Evolutionary conservation across 2,797 vertebrate species (phyloP).

Genomic region (Protosalanx chinensis): DNA sequence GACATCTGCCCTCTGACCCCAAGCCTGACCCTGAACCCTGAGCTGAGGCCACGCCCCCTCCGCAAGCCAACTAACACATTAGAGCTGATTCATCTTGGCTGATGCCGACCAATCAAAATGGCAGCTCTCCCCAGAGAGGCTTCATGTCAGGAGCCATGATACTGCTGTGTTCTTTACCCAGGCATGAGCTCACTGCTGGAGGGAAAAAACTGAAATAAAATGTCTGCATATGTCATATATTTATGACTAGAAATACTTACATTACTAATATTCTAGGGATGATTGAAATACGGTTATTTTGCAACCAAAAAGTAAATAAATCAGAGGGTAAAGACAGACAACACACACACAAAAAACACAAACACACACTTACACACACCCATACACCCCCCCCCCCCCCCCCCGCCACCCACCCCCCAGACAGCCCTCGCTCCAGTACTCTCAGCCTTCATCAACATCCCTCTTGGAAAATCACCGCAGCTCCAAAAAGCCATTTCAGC

Average conservation of each 20-base stretch:
- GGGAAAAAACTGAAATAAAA: too few species aligned
- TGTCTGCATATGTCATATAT: too few species aligned
- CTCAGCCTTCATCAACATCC: constrained; percentile 70
- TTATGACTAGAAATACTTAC: too few species aligned
- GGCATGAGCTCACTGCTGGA: too few species aligned
- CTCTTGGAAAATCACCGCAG: constrained; percentile 72
- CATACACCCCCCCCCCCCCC: constrained; percentile 28
- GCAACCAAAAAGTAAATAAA: neutral
- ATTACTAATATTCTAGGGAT: too few species aligned
- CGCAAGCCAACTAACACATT: neutral
- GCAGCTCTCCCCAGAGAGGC: neutral
- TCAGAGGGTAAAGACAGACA: neutral
- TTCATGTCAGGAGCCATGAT: neutral
- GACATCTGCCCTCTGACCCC: neutral
- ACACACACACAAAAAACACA: neutral
- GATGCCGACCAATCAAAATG: neutral
- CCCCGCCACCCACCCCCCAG: constrained; percentile 13
- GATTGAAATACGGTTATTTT: too few species aligned
- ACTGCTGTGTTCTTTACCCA: neutral
- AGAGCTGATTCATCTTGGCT: neutral
- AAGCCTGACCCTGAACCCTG: neutral
- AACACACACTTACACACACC: constrained; percentile 34
- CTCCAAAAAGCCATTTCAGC: constrained; percentile 75
- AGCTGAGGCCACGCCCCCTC: too few species aligned
- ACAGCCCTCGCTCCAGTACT: constrained; percentile 49